Evolutionary conservation across 2,888 invertebrate genomes (phyloP).

Genomic region (Girardia tigrina): DNA sequence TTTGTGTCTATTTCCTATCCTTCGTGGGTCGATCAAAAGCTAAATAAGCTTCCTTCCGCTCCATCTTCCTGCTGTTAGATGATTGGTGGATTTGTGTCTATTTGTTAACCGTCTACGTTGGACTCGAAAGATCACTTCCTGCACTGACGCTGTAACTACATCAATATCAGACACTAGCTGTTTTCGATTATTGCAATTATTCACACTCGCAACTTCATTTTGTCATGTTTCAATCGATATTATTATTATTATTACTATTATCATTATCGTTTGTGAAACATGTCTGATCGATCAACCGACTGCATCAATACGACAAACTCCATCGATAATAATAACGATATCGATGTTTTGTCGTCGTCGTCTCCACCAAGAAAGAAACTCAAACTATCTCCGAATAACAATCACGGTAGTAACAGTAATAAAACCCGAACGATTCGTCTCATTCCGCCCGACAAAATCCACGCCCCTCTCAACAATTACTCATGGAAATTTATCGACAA

Average conservation of each 20-base stretch:
- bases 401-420: too few species aligned
- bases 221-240: conserved; percentile 18
- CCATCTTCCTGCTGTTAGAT: conserved; percentile 23
- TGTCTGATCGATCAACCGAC: conserved; percentile 6
- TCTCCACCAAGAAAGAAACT: not conserved
- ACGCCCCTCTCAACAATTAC: not conserved
- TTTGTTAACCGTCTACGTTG: conserved; percentile 23
- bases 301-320: conserved; percentile 18
- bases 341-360: not conserved
- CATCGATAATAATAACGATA: conserved; percentile 9
- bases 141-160: conserved; percentile 23
- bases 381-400: not conserved
- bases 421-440: not conserved
- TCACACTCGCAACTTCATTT: conserved; percentile 20
- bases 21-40: conserved; percentile 23
- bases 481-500: conserved; percentile 17
- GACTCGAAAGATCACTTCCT: conserved; percentile 23
- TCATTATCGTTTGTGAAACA: conserved; percentile 13
- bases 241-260: too few species aligned
- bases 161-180: conserved; percentile 9
- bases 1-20: conserved; percentile 23
- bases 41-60: conserved; percentile 23
- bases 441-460: not conserved
- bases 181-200: conserved; percentile 18
- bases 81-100: conserved; percentile 23